Evolutionary conservation across 2,113 vertebrate species (phyloP).

Genomic region (Anser cygnoides): DNA sequence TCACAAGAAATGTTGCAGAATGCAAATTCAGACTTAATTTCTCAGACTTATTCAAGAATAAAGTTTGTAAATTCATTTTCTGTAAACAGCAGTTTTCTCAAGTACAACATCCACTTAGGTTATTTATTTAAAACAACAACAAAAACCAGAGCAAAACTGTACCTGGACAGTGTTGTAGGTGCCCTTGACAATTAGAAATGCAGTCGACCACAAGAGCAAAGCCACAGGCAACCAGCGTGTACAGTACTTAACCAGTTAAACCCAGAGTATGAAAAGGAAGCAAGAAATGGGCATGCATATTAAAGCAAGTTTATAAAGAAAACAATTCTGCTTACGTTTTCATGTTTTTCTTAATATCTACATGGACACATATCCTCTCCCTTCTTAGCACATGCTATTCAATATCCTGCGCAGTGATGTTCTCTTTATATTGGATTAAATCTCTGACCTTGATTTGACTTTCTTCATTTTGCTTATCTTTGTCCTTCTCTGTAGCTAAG

Average conservation of each 20-base stretch:
- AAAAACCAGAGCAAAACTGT: neutral
- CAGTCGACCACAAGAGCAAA: neutral
- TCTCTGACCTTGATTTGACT: neutral
- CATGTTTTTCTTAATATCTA: neutral
- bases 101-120: neutral
- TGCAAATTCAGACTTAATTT: slow-evolving; percentile 11
- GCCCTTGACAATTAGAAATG: slow-evolving; percentile 42
- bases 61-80: neutral
- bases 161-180: neutral
- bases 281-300: neutral
- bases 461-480: slow-evolving; percentile 12
- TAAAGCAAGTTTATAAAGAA: neutral
- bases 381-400: neutral
- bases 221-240: neutral
- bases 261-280: neutral
- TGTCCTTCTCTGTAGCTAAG: neutral
- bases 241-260: neutral
- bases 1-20: neutral
- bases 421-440: neutral
- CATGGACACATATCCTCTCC: neutral
- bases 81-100: neutral
- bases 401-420: neutral
- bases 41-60: neutral
- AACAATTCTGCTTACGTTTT: neutral
- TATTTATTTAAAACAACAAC: no score